These are phyloP conservation scores for Hetaerina americana DNA, from an alignment of 1,140 invertebrate species.

Conservation along the genomic window DNA sequence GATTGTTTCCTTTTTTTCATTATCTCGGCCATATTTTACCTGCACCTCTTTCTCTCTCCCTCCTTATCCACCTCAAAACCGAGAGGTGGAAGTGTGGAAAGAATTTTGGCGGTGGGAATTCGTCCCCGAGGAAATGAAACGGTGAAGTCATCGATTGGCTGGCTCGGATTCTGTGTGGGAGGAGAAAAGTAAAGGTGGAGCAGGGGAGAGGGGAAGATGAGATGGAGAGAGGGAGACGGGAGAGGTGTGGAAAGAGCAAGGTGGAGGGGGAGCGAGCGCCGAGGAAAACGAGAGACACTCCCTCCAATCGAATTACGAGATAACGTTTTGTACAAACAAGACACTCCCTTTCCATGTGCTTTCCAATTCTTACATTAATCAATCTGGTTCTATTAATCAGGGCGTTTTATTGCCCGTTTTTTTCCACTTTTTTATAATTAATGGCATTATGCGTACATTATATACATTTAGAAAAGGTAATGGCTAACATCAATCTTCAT, in stretches of 20 bases:
- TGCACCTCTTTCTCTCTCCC: not conserved
- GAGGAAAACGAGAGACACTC: not conserved
- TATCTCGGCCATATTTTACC: not conserved
- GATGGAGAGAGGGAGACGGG: no score
- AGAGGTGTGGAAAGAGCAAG: no score
- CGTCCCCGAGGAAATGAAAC: no score
- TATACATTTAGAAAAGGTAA: conserved; percentile 1
- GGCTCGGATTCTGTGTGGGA: no score
- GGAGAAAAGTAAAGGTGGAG: no score
- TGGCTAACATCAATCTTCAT: not conserved
- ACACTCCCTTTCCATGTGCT: not conserved
- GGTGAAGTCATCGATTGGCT: no score
- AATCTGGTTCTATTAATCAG: not conserved
- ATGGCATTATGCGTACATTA: no score
- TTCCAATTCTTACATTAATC: not conserved
- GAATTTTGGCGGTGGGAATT: no score
- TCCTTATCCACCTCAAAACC: no score
- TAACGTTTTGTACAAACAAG: not conserved
- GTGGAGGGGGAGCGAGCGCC: no score
- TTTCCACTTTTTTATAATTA: not conserved
- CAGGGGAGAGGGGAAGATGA: no score
- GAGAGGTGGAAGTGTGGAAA: no score
- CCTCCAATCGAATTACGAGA: not conserved
- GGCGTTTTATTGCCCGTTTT: not conserved
- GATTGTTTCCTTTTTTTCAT: not conserved